phyloP scores from a whole-genome alignment of 2,888 invertebrate species.

The Yponomeuta cagnagella region DNA sequence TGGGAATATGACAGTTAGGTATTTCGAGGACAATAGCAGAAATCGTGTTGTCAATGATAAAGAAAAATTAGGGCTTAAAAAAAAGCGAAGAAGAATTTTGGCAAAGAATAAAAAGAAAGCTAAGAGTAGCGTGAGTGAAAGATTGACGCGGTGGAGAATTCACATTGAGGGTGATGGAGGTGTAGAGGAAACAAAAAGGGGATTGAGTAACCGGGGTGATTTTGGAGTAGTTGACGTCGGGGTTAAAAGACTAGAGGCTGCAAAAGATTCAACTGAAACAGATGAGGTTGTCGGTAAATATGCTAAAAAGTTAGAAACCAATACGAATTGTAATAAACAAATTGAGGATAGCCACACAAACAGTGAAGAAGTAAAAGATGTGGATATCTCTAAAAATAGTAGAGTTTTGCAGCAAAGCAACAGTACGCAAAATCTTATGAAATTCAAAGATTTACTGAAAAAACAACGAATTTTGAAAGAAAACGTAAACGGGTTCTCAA shows the following conservation, averaged over 20 bases:
- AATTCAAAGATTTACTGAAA: not conserved
- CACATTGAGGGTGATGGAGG: not conserved
- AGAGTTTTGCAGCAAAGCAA: not conserved
- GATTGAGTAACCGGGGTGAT: no score
- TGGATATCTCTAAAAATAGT: no score
- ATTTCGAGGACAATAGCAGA: no score
- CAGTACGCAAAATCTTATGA: not conserved
- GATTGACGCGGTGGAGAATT: not conserved
- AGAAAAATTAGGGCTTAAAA: not conserved
- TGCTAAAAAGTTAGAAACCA: no score
- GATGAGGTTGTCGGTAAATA: no score
- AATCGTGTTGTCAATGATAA: no score
- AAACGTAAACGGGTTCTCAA: not conserved
- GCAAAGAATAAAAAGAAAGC: not conserved
- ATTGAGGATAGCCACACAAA: no score
- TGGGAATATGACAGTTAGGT: not conserved
- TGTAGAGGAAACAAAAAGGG: no score
- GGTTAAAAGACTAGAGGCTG: not conserved
- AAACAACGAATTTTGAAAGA: not conserved
- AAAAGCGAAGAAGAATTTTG: not conserved
- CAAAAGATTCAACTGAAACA: not conserved
- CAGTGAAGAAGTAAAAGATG: no score
- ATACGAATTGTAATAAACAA: no score
- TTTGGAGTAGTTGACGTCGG: not conserved
- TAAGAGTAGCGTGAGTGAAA: not conserved